phyloP scores from a whole-genome alignment of 2,888 invertebrate genomes.

The Dendrolimus pini region DNA sequence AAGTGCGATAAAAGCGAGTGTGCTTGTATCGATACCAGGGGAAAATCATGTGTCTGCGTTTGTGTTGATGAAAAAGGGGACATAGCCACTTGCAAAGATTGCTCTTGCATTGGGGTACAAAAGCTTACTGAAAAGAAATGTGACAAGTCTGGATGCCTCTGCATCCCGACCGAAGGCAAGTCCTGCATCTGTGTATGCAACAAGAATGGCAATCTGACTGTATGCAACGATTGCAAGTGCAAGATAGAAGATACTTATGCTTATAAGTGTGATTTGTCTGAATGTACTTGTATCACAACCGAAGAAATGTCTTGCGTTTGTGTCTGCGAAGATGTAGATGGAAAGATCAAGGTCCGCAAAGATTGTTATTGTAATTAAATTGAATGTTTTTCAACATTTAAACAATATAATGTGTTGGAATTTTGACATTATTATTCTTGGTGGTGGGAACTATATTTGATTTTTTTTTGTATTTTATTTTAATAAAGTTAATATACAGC shows the following conservation, averaged over 20 bases:
- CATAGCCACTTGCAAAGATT: slow-evolving; percentile 9
- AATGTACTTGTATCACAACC: too few relatives aligned
- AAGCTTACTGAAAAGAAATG: background rate
- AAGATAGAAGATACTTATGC: too few relatives aligned
- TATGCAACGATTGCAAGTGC: background rate
- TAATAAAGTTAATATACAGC: too few relatives aligned
- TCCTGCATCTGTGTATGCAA: background rate
- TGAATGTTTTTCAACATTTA: too few relatives aligned
- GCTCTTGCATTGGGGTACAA: background rate
- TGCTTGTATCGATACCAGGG: slow-evolving; percentile 16
- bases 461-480: too few relatives aligned
- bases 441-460: too few relatives aligned
- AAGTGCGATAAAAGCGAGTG: slow-evolving; percentile 21
- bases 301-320: slow-evolving; percentile 8
- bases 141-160: background rate
- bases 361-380: slow-evolving; percentile 11
- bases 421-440: too few relatives aligned
- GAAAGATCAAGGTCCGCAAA: slow-evolving; percentile 15
- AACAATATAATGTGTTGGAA: too few relatives aligned
- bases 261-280: too few relatives aligned
- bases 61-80: slow-evolving; percentile 11
- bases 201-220: background rate
- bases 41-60: slow-evolving; percentile 17
- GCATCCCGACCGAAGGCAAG: slow-evolving; percentile 2
- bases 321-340: slow-evolving; percentile 17